Evolutionary conservation across 2,113 vertebrate species (phyloP).

Genomic region (Zeus faber): DNA sequence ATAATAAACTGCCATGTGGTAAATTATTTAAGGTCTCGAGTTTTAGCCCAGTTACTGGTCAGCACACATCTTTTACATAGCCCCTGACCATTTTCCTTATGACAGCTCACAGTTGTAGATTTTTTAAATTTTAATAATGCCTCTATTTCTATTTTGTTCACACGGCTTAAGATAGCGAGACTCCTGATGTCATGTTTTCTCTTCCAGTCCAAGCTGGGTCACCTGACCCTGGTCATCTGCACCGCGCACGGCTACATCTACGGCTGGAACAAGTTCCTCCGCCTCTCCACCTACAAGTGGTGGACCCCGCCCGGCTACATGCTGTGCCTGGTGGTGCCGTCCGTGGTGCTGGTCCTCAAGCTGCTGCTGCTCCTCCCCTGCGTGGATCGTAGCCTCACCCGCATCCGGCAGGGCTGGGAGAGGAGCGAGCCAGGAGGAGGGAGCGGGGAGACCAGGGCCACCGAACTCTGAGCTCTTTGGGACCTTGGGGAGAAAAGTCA

Average conservation of each 20-base stretch:
- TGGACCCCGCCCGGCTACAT: slow-evolving; percentile 80
- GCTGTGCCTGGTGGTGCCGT: slow-evolving; percentile 82
- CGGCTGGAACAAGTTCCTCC: slow-evolving; percentile 80
- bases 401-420: slow-evolving; percentile 90
- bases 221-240: slow-evolving; percentile 83
- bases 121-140: no score
- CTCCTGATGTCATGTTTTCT: slow-evolving; percentile 21
- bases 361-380: slow-evolving; percentile 83
- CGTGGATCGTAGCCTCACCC: slow-evolving; percentile 76
- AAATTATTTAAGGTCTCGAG: no score
- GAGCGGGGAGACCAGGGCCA: slow-evolving; percentile 14
- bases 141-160: no score
- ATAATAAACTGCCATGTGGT: no score
- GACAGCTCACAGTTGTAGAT: background rate
- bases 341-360: slow-evolving; percentile 81
- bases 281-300: slow-evolving; percentile 72
- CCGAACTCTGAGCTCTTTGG: slow-evolving; percentile 1
- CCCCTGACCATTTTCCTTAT: background rate
- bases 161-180: no score
- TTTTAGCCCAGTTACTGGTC: no score
- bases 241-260: slow-evolving; percentile 83
- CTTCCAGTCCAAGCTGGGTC: slow-evolving; percentile 87
- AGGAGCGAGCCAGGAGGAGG: slow-evolving; percentile 44
- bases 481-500: no score
- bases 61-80: no score